Percentiles rank a stretch among this genome's conserved stretches.
Evolutionary conservation across 1,140 invertebrate genomes (phyloP).

Genomic region (Lanistes nyassanus): DNA sequence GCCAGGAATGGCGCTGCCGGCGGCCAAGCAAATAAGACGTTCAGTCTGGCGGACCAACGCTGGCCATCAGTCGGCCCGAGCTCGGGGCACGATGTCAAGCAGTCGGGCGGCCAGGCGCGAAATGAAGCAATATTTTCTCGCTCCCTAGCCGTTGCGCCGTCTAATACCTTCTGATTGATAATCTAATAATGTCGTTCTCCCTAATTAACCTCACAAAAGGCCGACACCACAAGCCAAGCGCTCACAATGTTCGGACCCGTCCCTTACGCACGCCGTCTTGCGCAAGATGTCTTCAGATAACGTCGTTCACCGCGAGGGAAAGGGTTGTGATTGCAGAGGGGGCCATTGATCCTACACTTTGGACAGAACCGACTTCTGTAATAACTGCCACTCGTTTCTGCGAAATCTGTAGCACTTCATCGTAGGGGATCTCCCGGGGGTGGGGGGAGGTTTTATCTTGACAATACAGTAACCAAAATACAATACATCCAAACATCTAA

Average conservation of each 20-base stretch:
- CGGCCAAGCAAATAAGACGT: not conserved
- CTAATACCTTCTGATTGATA: constrained; percentile 34
- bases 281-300: not conserved
- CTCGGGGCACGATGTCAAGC: not conserved
- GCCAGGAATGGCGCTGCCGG: not conserved
- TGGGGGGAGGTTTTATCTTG: no score
- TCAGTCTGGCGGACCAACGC: not conserved
- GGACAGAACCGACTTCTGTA: not conserved
- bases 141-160: constrained; percentile 12
- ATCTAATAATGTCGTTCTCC: constrained; percentile 32
- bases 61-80: not conserved
- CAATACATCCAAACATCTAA: no score
- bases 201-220: constrained; percentile 34
- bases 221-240: constrained; percentile 9
- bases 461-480: no score
- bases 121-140: constrained; percentile 30
- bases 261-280: no score
- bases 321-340: not conserved
- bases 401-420: no score
- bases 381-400: not conserved
- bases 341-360: not conserved
- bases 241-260: constrained; percentile 12
- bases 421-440: no score
- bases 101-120: constrained; percentile 15
- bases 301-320: no score